Conservation (phyloP, 2,113 vertebrate species). For the Pituophis catenifer region DNA sequence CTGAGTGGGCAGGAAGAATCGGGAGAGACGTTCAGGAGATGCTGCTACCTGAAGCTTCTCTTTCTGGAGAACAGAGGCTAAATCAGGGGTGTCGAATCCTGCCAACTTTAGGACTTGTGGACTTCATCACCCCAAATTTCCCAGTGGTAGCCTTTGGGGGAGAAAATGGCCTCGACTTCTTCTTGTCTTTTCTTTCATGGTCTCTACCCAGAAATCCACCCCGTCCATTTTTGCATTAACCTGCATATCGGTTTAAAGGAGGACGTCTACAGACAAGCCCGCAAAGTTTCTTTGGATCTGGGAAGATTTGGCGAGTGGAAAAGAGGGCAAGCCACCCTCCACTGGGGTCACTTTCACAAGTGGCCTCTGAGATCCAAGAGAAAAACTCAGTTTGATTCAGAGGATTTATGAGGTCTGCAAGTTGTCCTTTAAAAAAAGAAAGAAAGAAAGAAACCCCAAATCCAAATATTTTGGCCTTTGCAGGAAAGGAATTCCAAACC, state of each 20-base stretch:
- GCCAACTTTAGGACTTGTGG: too few species aligned
- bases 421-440: background rate
- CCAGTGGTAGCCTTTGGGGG: background rate
- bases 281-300: background rate
- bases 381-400: background rate
- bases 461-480: background rate
- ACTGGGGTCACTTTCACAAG: background rate
- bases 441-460: background rate
- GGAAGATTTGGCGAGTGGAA: background rate
- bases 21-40: background rate
- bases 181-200: background rate
- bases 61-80: constrained; percentile 31
- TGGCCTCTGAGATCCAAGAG: background rate
- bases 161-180: background rate
- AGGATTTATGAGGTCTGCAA: background rate
- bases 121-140: background rate
- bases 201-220: background rate
- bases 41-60: background rate
- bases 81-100: background rate
- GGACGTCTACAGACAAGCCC: background rate
- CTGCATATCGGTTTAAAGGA: background rate
- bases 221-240: background rate
- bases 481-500: background rate
- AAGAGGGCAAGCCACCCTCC: background rate
- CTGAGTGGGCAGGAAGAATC: constrained; percentile 30